These are phyloP conservation scores for Noctilio leporinus DNA, from an alignment of 2,113 vertebrate genomes.

Conservation along the genomic window DNA sequence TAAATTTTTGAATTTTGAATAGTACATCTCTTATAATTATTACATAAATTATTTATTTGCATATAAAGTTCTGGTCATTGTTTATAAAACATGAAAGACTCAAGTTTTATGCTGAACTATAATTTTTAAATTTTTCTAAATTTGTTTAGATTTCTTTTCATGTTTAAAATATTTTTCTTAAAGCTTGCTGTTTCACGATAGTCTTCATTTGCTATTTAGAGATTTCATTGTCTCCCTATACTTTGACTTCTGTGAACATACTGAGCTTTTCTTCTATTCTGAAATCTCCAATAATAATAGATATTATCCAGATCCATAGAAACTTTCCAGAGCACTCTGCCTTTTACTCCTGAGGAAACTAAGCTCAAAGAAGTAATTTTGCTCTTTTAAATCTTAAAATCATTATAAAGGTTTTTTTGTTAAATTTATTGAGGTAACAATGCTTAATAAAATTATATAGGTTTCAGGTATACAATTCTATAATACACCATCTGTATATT, in stretches of 20 bases:
- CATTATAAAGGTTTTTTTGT: not conserved
- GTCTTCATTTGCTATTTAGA: not conserved
- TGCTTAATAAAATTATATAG: not conserved
- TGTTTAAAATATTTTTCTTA: constrained; percentile 36
- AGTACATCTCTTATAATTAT: not conserved
- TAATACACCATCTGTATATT: not conserved
- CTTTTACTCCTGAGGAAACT: not conserved
- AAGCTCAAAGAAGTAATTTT: not conserved
- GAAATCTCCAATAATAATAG: not conserved
- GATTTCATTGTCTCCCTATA: not conserved
- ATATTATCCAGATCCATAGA: not conserved
- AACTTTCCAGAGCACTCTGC: not conserved
- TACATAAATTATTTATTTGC: not conserved
- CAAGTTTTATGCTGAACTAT: not conserved
- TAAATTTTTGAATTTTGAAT: not conserved
- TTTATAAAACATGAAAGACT: constrained; percentile 14
- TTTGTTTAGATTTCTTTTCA: not conserved
- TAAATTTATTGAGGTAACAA: not conserved
- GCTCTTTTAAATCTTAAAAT: constrained; percentile 19
- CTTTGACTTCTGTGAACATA: not conserved
- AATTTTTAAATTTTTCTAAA: not conserved
- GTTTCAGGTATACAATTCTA: not conserved
- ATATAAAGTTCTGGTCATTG: not conserved
- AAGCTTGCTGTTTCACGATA: not conserved
- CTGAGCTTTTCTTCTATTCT: not conserved